A percentile compares a stretch with the other conserved stretches of the same genome.
phyloP scores from a whole-genome alignment of 37 sponge, comb jelly and placozoan species.

The Tethya wilhelma region DNA sequence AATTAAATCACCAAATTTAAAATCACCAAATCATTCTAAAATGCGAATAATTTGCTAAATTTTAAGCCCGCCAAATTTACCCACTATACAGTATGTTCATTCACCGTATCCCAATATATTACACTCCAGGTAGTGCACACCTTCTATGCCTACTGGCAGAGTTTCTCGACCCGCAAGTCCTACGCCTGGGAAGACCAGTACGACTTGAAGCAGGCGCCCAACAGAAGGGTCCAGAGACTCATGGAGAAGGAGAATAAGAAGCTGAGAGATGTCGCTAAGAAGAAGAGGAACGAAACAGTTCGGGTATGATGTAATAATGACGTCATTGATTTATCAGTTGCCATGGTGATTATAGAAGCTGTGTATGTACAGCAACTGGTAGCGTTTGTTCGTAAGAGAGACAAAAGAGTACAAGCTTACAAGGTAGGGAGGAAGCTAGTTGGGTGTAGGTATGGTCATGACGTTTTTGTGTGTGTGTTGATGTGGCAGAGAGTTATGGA shows the following conservation, averaged over 20 bases:
- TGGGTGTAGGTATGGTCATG: background rate
- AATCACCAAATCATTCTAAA: too few relatives aligned
- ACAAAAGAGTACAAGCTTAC: conserved; percentile 60
- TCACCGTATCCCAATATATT: background rate
- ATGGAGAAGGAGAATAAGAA: conserved; percentile 99
- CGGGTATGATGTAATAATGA: conserved; percentile 32
- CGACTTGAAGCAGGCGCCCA: conserved; percentile 86
- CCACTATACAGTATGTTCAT: too few relatives aligned
- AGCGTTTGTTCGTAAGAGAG: conserved; percentile 79
- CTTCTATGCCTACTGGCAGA: conserved; percentile 97
- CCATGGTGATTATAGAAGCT: background rate
- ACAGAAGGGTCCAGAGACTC: conserved; percentile 73
- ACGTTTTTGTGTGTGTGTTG: background rate
- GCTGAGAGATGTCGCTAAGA: conserved; percentile 84
- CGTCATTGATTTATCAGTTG: background rate
- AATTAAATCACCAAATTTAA: too few relatives aligned
- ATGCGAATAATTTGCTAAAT: too few relatives aligned
- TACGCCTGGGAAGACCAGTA: conserved; percentile 91
- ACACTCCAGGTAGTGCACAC: conserved; percentile 56
- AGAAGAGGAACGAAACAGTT: conserved; percentile 86
- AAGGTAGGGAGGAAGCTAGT: conserved; percentile 7
- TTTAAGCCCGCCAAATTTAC: too few relatives aligned
- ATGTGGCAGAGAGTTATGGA: conserved; percentile 38
- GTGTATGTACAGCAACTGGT: conserved; percentile 40
- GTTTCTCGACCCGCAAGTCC: conserved; percentile 82